phyloP scores from a whole-genome alignment of 2,888 invertebrate genomes.

The Thera britannica region DNA sequence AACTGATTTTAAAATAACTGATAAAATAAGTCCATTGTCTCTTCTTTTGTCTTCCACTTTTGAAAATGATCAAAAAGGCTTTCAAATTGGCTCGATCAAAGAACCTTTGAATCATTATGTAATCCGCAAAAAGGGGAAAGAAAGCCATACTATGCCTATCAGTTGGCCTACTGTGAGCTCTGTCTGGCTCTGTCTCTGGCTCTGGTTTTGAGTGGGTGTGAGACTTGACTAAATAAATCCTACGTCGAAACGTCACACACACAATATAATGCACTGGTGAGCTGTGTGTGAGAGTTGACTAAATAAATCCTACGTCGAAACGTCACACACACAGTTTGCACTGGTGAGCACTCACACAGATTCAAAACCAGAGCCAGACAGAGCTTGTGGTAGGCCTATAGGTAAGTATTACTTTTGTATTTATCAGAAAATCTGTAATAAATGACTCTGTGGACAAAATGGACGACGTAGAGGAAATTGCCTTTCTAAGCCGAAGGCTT shows the following conservation, averaged over 20 bases:
- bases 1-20: not conserved
- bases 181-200: no score
- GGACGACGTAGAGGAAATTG: constrained; percentile 21
- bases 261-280: no score
- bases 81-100: not conserved
- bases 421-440: constrained; percentile 20
- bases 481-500: constrained; percentile 22
- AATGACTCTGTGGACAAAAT: constrained; percentile 20
- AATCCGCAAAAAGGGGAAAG: not conserved
- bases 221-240: no score
- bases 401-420: constrained; percentile 9
- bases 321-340: no score
- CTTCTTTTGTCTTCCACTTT: not conserved
- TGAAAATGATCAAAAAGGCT: not conserved
- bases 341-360: no score
- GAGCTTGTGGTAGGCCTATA: no score
- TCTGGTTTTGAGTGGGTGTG: no score
- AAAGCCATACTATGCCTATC: not conserved
- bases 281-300: no score
- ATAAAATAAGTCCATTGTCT: not conserved
- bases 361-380: no score
- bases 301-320: no score
- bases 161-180: no score
- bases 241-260: no score
- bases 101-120: constrained; percentile 4